Conservation (phyloP, 2,888 invertebrate genomes). For the Xiphydria camelus region DNA sequence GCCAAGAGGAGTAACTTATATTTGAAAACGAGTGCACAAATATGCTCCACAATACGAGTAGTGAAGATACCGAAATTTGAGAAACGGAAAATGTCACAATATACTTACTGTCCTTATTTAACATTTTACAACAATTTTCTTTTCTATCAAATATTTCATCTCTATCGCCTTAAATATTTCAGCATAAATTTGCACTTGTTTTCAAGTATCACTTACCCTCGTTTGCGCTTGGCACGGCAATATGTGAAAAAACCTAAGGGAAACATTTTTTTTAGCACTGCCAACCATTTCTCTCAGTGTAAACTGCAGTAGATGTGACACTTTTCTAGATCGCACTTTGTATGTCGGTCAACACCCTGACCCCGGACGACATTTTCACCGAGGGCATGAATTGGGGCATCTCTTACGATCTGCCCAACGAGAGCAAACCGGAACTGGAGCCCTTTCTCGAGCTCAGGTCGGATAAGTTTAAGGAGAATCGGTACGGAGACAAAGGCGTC, state of each 20-base stretch:
- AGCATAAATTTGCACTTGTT: too few relatives aligned
- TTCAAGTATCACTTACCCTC: neutral
- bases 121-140: too few relatives aligned
- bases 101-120: too few relatives aligned
- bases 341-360: constrained; percentile 60
- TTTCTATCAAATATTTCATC: too few relatives aligned
- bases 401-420: constrained; percentile 63
- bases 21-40: too few relatives aligned
- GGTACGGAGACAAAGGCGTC: constrained; percentile 9
- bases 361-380: constrained; percentile 60
- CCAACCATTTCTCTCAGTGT: neutral
- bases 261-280: neutral
- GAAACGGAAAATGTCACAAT: too few relatives aligned
- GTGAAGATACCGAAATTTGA: too few relatives aligned
- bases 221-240: neutral
- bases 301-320: neutral
- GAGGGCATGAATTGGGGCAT: constrained; percentile 74
- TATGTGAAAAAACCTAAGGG: neutral
- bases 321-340: constrained; percentile 61
- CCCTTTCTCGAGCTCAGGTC: constrained; percentile 46
- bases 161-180: too few relatives aligned
- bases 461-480: constrained; percentile 35
- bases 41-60: too few relatives aligned
- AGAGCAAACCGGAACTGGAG: constrained; percentile 50
- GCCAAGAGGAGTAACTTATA: too few relatives aligned